phyloP scores from a whole-genome alignment of 2,113 vertebrate genomes.

The Phylloscopus trochiloides region DNA sequence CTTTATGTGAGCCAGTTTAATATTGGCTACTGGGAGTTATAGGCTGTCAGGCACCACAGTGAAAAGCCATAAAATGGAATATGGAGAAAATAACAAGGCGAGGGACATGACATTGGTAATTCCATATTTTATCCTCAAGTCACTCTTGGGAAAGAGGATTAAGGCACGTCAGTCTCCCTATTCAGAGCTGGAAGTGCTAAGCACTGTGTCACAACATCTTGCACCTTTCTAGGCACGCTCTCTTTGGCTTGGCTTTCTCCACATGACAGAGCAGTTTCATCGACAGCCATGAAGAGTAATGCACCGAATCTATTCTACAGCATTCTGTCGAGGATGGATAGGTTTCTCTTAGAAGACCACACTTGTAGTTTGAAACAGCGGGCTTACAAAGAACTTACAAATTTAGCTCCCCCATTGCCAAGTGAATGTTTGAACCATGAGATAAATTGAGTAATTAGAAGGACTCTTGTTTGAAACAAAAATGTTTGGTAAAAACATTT shows the following conservation, averaged over 20 bases:
- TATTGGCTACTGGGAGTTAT: not conserved
- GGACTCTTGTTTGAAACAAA: not conserved
- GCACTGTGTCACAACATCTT: not conserved
- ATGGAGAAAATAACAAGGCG: not conserved
- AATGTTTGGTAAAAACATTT: not conserved
- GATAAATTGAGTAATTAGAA: not conserved
- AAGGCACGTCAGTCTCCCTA: not conserved
- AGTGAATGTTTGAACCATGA: not conserved
- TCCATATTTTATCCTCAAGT: not conserved
- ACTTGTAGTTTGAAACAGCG: not conserved
- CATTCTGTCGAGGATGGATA: not conserved
- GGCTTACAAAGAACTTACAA: not conserved
- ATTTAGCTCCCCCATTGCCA: not conserved
- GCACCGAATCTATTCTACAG: not conserved
- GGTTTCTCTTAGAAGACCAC: not conserved
- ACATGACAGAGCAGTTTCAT: not conserved
- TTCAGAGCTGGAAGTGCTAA: not conserved
- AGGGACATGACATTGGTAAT: not conserved
- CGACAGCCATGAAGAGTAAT: rapidly evolving
- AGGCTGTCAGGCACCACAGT: not conserved
- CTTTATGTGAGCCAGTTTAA: not conserved
- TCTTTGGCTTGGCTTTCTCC: not conserved
- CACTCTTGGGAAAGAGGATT: not conserved
- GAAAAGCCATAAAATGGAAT: not conserved
- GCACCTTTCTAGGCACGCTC: not conserved